A percentile compares a stretch with the other conserved stretches of the same genome.
Evolutionary conservation across 2,113 vertebrate genomes (phyloP).

Genomic region (Bubo scandiacus): DNA sequence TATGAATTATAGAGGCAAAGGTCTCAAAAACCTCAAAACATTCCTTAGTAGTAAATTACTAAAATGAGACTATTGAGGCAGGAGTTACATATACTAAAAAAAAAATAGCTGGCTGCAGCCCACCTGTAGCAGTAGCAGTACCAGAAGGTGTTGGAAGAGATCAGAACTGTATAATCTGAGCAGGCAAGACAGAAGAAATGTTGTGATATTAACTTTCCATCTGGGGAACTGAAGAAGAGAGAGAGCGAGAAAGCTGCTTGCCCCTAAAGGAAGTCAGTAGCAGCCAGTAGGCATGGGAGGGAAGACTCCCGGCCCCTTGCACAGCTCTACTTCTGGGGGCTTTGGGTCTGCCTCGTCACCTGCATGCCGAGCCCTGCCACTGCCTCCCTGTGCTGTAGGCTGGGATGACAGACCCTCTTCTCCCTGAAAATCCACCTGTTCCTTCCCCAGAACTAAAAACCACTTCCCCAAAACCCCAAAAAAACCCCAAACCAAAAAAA

Average conservation of each 20-base stretch:
- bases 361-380: not conserved
- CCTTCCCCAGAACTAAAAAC: not conserved
- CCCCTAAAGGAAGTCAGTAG: not conserved
- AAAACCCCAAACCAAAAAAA: no score
- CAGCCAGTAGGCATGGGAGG: not conserved
- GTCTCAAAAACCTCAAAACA: not conserved
- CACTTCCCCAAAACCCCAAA: not conserved
- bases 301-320: not conserved
- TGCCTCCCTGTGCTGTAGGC: not conserved
- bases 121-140: not conserved
- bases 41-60: not conserved
- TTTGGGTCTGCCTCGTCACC: rapidly evolving
- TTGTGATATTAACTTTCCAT: not conserved
- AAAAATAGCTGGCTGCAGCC: rapidly evolving
- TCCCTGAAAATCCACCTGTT: not conserved
- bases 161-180: not conserved
- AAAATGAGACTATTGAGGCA: not conserved
- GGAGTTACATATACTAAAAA: not conserved
- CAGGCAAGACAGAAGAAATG: not conserved
- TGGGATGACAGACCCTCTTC: not conserved
- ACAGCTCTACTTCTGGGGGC: rapidly evolving
- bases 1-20: not conserved
- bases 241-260: not conserved
- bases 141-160: not conserved
- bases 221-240: not conserved